Evolutionary conservation across 2,113 vertebrate species (phyloP), one percentile per base, ranked within the genome.

Genomic region (Sinocyclocheilus maitianheensis): DNA sequence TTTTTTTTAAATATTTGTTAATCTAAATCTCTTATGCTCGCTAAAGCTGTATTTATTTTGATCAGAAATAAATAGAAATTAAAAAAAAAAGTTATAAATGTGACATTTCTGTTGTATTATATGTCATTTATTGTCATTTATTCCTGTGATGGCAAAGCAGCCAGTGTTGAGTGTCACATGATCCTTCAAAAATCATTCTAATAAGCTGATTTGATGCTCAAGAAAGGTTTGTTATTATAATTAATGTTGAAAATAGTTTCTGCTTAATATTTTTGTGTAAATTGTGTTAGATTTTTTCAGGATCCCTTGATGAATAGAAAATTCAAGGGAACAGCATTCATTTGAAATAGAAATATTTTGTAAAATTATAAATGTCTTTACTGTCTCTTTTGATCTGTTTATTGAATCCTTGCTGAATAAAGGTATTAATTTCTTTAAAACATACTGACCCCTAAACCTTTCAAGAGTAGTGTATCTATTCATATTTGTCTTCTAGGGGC

Each of bases 401-500:
- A 60, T 22, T 22, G 20, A 20, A 18, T 69, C 6, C 14, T 71
- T 71, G 67, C 67, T 37, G 67, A 71, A 20, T 71, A 9, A 71
- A 37, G 8, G 16, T 20, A 71, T 71, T 37, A 0, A 9, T 71
- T 71, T 20, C 1, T 20, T 18, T 1, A 37, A 71, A 67, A 16
- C 14, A 26, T 37, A 20, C 16, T 37, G 16, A 71, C 34, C 16
- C 34, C 34, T 60, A 43, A 71, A 71, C 18, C 1, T 72, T 71
- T 40, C 9, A 40, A 71, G 1, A 2, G 8, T 22, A 22, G 18
- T 40, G 37, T 72, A 72, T 3, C 40, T 22, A 11, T 48, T 72
- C 0, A 11, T 72, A 5, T 69, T 72, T 24, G 86, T 4, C 85
- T 89, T 88, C n/a, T 81, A 97, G 96, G 96, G 90, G 95, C 96